phyloP scores from a whole-genome alignment of 2,797 vertebrate genomes.

The Pseudochirops cupreus region DNA sequence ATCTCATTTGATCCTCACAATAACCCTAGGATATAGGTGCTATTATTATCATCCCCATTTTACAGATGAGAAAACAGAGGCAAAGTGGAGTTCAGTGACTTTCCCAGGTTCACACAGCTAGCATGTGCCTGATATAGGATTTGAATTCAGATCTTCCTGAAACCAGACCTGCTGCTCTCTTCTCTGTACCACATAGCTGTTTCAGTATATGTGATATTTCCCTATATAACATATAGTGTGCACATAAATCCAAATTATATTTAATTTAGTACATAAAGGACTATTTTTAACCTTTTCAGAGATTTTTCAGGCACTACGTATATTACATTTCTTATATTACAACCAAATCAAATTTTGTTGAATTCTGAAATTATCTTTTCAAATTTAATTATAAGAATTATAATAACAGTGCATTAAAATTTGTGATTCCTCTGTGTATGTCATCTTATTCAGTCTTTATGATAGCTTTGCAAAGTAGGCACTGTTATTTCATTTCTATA shows the following conservation, averaged over 20 bases:
- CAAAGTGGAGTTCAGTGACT: not conserved
- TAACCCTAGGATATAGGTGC: not conserved
- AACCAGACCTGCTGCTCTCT: not conserved
- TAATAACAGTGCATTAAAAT: not conserved
- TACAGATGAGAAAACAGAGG: not conserved
- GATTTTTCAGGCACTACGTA: not conserved
- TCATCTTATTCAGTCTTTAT: not conserved
- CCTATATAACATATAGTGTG: not conserved
- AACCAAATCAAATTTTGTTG: not conserved
- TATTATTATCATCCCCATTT: not conserved
- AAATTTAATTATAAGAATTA: not conserved
- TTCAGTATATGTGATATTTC: not conserved
- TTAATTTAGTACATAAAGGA: not conserved
- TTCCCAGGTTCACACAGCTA: not conserved
- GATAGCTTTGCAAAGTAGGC: not conserved
- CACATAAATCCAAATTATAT: not conserved
- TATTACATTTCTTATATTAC: not conserved
- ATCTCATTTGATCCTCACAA: not conserved
- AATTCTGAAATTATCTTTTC: not conserved
- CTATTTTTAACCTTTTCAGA: not conserved
- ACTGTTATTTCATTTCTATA: not conserved
- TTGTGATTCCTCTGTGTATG: not conserved
- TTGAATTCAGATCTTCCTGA: not conserved
- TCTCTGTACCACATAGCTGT: not conserved
- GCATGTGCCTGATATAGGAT: not conserved